Percentiles rank a stretch among this genome's conserved stretches.
Conservation (phyloP, 2,888 invertebrate genomes). For the Lucinisca nassula region DNA sequence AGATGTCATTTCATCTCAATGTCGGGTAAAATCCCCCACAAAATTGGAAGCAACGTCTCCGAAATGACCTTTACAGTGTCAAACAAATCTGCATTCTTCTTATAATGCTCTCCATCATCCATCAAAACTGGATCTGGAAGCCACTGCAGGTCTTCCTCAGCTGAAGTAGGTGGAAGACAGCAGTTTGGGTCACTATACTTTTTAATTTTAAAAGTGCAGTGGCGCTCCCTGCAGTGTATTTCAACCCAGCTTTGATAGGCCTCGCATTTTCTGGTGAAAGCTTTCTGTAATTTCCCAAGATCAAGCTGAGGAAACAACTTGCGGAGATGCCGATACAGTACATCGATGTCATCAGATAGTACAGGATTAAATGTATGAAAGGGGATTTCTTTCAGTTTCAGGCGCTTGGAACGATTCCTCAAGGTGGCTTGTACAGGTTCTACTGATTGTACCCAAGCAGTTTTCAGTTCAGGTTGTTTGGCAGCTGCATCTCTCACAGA, state of each 20-base stretch:
- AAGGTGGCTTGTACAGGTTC: constrained; percentile 30
- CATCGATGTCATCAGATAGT: constrained; percentile 35
- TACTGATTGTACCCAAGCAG: constrained; percentile 16
- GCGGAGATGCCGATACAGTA: constrained; percentile 24
- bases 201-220: constrained; percentile 24
- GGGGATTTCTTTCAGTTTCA: constrained; percentile 47
- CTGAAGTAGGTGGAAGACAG: neutral
- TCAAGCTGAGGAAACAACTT: constrained; percentile 45
- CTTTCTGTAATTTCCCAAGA: constrained; percentile 34
- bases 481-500: constrained; percentile 9
- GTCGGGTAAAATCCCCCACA: too few species aligned
- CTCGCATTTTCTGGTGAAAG: constrained; percentile 16
- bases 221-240: constrained; percentile 31
- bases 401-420: constrained; percentile 37
- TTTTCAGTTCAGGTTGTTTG: constrained; percentile 30
- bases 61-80: too few species aligned
- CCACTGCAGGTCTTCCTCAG: neutral
- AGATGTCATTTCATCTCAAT: too few species aligned
- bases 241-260: constrained; percentile 24
- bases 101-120: constrained; percentile 17
- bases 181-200: constrained; percentile 36
- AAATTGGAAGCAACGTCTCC: too few species aligned
- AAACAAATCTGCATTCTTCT: too few species aligned
- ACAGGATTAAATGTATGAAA: constrained; percentile 26
- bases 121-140: constrained; percentile 32